phyloP scores from a whole-genome alignment of 2,888 invertebrate species.

The Trichacis sp. region DNA sequence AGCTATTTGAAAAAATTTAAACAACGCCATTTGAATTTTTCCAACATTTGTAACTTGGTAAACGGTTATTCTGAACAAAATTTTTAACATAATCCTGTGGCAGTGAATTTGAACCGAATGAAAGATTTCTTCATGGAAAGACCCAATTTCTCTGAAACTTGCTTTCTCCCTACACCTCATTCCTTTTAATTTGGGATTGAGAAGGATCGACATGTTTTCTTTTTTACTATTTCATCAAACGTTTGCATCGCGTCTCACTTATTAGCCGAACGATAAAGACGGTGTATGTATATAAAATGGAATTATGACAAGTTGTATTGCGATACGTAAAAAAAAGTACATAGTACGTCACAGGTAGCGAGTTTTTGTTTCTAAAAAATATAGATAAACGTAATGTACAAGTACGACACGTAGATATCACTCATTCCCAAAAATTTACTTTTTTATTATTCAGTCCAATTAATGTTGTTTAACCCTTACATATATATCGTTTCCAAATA shows the following conservation, averaged over 20 bases:
- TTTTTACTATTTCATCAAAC: background rate
- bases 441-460: background rate
- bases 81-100: too few species aligned
- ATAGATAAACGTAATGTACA: conserved; percentile 9
- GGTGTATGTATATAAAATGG: conserved; percentile 39
- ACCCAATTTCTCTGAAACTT: too few species aligned
- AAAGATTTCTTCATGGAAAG: too few species aligned
- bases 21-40: too few species aligned
- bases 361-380: too few species aligned
- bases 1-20: too few species aligned
- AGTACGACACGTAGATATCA: conserved; percentile 1
- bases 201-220: background rate
- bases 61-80: too few species aligned
- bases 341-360: too few species aligned
- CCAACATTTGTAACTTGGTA: too few species aligned
- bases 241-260: background rate
- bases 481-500: conserved; percentile 15
- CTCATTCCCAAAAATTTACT: background rate
- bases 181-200: background rate
- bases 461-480: background rate
- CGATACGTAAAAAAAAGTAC: too few species aligned
- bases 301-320: conserved; percentile 27
- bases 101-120: too few species aligned
- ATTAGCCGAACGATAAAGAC: conserved; percentile 11
- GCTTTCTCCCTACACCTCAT: background rate